A percentile compares a stretch with the other conserved stretches of the same genome.
phyloP scores from a whole-genome alignment of 2,113 vertebrate species.

The Rhagologus leucostigma region DNA sequence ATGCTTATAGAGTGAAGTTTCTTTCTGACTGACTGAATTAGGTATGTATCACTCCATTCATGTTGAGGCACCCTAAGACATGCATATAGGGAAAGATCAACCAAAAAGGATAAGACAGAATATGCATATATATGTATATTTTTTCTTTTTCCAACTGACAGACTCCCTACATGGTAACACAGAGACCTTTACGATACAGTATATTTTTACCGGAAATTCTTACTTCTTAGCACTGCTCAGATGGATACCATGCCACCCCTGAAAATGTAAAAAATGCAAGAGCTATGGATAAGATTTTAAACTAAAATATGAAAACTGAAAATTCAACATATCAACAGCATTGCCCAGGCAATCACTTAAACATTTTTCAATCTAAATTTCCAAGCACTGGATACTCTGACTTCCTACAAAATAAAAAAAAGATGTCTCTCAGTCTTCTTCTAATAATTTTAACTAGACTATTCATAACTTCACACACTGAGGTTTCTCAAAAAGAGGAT shows the following conservation, averaged over 20 bases:
- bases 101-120: not conserved
- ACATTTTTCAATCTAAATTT: not conserved
- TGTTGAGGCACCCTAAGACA: not conserved
- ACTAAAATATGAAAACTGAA: not conserved
- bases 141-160: not conserved
- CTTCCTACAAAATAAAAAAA: not conserved
- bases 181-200: not conserved
- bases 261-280: not conserved
- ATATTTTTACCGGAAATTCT: not conserved
- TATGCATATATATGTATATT: too few species aligned
- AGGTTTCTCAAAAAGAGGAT: not conserved
- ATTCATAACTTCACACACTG: not conserved
- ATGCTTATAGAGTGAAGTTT: not conserved
- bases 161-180: not conserved
- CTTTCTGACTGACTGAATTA: not conserved
- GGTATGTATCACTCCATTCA: not conserved
- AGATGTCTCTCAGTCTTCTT: not conserved
- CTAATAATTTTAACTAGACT: not conserved
- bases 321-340: not conserved
- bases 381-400: not conserved
- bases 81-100: not conserved
- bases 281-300: not conserved
- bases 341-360: not conserved
- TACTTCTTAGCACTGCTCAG: not conserved
- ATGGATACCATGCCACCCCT: fast-evolving